Evolutionary conservation across 1,140 invertebrate genomes (phyloP).

Genomic region (Zophobas atratus): DNA sequence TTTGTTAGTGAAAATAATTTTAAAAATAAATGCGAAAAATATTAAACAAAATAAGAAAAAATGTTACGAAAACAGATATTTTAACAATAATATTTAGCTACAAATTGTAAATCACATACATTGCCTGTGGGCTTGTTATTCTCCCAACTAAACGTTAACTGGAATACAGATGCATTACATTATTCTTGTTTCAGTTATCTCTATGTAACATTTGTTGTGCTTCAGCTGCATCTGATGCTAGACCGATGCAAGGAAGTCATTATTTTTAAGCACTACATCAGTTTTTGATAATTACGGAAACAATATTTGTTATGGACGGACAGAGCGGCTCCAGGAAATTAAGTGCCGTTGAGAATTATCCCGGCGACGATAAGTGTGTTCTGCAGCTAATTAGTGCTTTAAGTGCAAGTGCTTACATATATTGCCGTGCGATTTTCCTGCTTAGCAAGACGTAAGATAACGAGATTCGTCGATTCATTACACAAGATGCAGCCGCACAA

Average conservation of each 20-base stretch:
- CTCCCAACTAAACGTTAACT: too few relatives aligned
- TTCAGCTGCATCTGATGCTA: not conserved
- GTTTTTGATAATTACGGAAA: conserved; percentile 4
- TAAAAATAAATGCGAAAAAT: too few relatives aligned
- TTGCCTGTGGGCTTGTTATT: too few relatives aligned
- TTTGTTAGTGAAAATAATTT: too few relatives aligned
- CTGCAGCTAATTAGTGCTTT: conserved; percentile 43
- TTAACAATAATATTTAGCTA: too few relatives aligned
- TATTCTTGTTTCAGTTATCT: too few relatives aligned
- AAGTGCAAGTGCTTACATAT: conserved; percentile 40
- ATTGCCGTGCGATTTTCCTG: conserved; percentile 28
- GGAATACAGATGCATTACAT: too few relatives aligned
- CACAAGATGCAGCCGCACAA: conserved; percentile 56
- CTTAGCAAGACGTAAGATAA: conserved; percentile 51
- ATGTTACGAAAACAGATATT: too few relatives aligned
- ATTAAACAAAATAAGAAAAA: too few relatives aligned
- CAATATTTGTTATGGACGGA: not conserved
- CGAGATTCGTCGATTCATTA: conserved; percentile 57
- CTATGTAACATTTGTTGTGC: too few relatives aligned
- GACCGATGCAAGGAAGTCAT: not conserved
- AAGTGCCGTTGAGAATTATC: conserved; percentile 17
- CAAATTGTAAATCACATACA: too few relatives aligned
- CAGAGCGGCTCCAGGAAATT: conserved; percentile 6
- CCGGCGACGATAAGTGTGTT: conserved; percentile 6
- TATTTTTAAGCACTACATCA: not conserved